A percentile compares a stretch with the other conserved stretches of the same genome.
These are phyloP conservation scores for Philypnodon macrostomus DNA, from an alignment of 2,797 vertebrate genomes.

Conservation along the genomic window DNA sequence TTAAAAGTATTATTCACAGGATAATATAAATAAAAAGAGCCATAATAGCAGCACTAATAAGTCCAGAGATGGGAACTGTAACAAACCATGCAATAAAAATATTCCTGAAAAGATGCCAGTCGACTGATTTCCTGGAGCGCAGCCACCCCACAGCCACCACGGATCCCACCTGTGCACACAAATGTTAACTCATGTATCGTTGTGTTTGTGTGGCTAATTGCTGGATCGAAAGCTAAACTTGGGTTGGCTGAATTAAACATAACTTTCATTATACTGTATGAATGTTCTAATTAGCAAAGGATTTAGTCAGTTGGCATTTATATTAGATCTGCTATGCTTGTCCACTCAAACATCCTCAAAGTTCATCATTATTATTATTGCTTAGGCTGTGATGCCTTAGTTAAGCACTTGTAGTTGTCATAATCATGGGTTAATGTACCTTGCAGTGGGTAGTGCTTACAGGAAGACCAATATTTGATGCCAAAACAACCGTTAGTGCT, in stretches of 20 bases:
- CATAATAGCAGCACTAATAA: constrained; percentile 94
- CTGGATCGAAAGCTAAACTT: background rate
- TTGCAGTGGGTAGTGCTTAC: constrained; percentile 99
- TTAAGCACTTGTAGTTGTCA: too few relatives aligned
- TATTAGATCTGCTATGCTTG: too few relatives aligned
- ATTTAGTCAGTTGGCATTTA: too few relatives aligned
- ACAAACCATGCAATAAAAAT: constrained; percentile 98
- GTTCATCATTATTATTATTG: too few relatives aligned
- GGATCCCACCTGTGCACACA: constrained; percentile 84
- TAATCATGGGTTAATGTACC: too few relatives aligned
- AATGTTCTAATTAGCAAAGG: too few relatives aligned
- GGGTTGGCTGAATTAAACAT: background rate
- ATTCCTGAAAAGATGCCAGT: constrained; percentile 94
- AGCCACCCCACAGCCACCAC: constrained; percentile 96
- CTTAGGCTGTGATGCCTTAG: too few relatives aligned
- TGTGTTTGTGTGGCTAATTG: background rate
- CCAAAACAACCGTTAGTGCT: constrained; percentile 90
- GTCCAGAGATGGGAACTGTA: constrained; percentile 90
- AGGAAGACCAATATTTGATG: constrained; percentile 93
- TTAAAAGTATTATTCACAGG: constrained; percentile 48
- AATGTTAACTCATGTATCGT: background rate
- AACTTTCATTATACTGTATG: background rate
- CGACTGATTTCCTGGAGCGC: constrained; percentile 91
- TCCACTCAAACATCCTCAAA: too few relatives aligned
- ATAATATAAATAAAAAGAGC: constrained; percentile 82